Evolutionary conservation across 2,888 invertebrate species (phyloP).

Genomic region (Drosophila anomelani): DNA sequence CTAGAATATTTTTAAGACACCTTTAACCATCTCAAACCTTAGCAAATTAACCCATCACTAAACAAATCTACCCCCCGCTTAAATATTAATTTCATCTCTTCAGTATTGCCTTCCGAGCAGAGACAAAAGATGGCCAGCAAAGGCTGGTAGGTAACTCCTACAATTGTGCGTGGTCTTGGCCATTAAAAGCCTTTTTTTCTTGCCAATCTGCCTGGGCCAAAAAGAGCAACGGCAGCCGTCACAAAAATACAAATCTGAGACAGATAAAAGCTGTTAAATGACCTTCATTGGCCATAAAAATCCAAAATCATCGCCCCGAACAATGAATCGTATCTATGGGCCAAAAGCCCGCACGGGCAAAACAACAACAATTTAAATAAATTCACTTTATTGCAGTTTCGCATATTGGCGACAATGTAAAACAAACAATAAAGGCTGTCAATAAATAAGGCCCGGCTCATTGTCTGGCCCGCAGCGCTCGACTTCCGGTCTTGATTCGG

Average conservation of each 20-base stretch:
- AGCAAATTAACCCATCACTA: neutral
- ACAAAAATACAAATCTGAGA: constrained; percentile 35
- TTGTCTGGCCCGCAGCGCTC: constrained; percentile 56
- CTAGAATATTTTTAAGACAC: neutral
- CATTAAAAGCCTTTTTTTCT: constrained; percentile 45
- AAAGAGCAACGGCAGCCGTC: constrained; percentile 47
- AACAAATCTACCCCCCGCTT: neutral
- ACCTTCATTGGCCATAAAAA: constrained; percentile 78
- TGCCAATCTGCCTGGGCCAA: constrained; percentile 47
- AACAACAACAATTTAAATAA: constrained; percentile 76
- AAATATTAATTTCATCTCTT: neutral
- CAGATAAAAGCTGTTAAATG: constrained; percentile 65
- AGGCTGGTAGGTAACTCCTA: constrained; percentile 44
- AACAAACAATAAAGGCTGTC: constrained; percentile 68
- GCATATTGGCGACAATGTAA: constrained; percentile 76
- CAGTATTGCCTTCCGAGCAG: constrained; percentile 10
- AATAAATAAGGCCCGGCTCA: constrained; percentile 64
- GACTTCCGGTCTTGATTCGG: constrained; percentile 70
- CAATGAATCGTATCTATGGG: constrained; percentile 70
- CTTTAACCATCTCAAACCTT: neutral
- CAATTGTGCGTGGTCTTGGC: constrained; percentile 53
- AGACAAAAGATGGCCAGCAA: constrained; percentile 6
- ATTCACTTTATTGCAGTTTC: constrained; percentile 73
- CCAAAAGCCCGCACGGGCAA: constrained; percentile 47
- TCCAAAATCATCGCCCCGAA: constrained; percentile 56